A percentile compares a stretch with the other conserved stretches of the same genome.
Evolutionary conservation across 2,113 vertebrate genomes (phyloP).

Genomic region (Callaeas wilsoni): DNA sequence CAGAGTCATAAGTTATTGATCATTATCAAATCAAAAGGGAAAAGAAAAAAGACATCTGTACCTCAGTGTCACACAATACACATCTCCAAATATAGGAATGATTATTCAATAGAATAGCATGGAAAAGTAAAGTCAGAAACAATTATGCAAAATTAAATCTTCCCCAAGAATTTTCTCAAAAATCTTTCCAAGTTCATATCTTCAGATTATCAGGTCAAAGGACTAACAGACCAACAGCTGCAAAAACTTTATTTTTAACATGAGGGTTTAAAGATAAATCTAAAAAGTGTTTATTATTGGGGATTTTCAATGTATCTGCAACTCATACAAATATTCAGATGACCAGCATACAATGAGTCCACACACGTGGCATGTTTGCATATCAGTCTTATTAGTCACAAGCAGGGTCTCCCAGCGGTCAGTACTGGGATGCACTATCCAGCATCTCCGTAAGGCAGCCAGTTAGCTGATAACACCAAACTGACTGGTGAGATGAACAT

Average conservation of each 20-base stretch:
- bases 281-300: background rate
- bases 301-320: background rate
- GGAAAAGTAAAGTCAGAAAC: background rate
- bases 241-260: background rate
- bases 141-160: background rate
- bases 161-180: background rate
- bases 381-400: background rate
- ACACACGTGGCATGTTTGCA: fast-evolving
- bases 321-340: background rate
- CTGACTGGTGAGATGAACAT: background rate
- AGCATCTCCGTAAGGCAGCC: background rate
- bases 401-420: background rate
- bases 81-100: background rate
- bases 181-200: background rate
- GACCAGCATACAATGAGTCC: background rate
- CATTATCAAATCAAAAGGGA: background rate
- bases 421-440: background rate
- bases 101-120: background rate
- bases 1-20: background rate
- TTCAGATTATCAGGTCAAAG: background rate
- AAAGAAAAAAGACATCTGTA: background rate
- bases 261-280: fast-evolving
- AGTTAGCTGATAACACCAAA: background rate
- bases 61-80: background rate
- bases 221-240: background rate